These are phyloP conservation scores for Coleophora deauratella DNA, from an alignment of 2,888 invertebrate species.

Conservation along the genomic window DNA sequence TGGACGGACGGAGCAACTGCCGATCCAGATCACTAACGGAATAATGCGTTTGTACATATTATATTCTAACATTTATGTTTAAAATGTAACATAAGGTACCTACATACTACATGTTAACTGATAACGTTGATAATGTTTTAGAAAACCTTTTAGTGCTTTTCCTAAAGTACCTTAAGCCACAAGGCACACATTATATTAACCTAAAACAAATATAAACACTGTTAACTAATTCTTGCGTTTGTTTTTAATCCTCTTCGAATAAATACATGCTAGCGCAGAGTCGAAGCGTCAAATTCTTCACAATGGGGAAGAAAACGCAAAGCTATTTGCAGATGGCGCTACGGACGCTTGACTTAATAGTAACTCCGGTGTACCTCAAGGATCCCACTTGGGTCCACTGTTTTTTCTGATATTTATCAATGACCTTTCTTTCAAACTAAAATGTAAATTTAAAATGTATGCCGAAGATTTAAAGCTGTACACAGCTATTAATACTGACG, in stretches of 20 bases:
- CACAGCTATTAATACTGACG: too few species aligned
- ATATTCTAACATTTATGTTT: constrained; percentile 44
- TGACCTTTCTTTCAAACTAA: too few species aligned
- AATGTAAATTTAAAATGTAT: too few species aligned
- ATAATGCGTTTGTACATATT: constrained; percentile 30
- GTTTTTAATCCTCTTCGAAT: constrained; percentile 17
- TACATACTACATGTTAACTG: constrained; percentile 43
- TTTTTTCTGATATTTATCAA: too few species aligned
- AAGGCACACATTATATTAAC: constrained; percentile 67
- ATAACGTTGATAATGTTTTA: constrained; percentile 59
- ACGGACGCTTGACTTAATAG: too few species aligned
- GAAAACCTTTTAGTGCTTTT: constrained; percentile 60
- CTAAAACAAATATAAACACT: constrained; percentile 72
- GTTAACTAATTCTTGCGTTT: constrained; percentile 56
- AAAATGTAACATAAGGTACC: constrained; percentile 30
- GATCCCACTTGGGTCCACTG: too few species aligned
- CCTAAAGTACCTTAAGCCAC: constrained; percentile 61
- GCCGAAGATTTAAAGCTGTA: too few species aligned
- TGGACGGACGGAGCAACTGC: background rate
- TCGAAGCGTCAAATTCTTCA: too few species aligned
- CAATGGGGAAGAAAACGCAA: too few species aligned
- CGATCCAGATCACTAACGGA: background rate
- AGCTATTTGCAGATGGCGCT: too few species aligned
- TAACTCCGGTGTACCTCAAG: too few species aligned
- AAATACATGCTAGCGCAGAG: too few species aligned